Percentiles rank a stretch among this genome's conserved stretches.
Conservation (phyloP, 2,888 invertebrate species). For the Exocentrus adspersus region DNA sequence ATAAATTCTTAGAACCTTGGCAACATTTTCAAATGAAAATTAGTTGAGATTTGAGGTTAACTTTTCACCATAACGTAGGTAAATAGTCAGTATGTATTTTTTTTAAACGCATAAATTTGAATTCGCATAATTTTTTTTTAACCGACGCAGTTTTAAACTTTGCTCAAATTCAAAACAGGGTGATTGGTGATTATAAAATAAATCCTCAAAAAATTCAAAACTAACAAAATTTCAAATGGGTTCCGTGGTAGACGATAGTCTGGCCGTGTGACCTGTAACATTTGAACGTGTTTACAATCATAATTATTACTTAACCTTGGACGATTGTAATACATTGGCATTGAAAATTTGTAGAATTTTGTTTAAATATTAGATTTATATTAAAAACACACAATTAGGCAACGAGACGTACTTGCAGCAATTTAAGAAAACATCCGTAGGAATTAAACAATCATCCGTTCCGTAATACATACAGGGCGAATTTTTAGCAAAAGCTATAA, state of each 20-base stretch:
- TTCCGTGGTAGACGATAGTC: neutral
- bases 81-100: neutral
- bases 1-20: constrained; percentile 3
- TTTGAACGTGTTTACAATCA: constrained; percentile 23
- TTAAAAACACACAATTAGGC: constrained; percentile 7
- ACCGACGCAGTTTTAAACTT: too few relatives aligned
- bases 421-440: neutral
- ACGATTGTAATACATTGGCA: constrained; percentile 16
- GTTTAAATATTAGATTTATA: constrained; percentile 19
- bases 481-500: too few relatives aligned
- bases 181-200: neutral
- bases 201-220: neutral
- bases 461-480: too few relatives aligned
- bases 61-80: neutral
- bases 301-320: constrained; percentile 24
- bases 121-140: too few relatives aligned
- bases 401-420: neutral
- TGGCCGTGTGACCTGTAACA: constrained; percentile 20
- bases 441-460: neutral
- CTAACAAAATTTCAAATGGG: neutral
- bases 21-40: neutral
- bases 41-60: neutral
- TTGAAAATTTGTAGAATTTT: constrained; percentile 20
- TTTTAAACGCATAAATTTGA: neutral
- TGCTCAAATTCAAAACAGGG: too few relatives aligned